phyloP scores from a whole-genome alignment of 2,797 vertebrate genomes.

The Distichodus sexfasciatus region DNA sequence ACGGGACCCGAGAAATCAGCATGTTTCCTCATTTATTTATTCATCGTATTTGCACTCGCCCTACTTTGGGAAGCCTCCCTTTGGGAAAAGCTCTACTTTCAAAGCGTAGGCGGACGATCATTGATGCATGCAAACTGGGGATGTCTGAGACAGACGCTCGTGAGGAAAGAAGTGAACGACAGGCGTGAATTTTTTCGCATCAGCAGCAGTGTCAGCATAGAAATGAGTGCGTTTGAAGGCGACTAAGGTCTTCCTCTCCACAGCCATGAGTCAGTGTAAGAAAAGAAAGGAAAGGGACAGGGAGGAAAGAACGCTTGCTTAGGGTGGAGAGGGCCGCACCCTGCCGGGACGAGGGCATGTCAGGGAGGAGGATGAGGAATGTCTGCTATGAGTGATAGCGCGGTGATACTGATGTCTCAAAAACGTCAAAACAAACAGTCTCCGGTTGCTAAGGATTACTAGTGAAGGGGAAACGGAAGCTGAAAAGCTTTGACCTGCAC shows the following conservation, averaged over 20 bases:
- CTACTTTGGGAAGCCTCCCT: conserved; percentile 32
- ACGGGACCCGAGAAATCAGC: not conserved
- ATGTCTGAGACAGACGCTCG: not conserved
- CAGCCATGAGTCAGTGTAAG: conserved; percentile 2
- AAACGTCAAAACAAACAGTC: conserved; percentile 21
- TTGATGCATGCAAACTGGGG: conserved; percentile 5
- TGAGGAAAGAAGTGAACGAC: too few relatives aligned
- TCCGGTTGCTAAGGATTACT: conserved; percentile 19
- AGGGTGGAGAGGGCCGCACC: conserved; percentile 33
- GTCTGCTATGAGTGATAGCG: conserved; percentile 2
- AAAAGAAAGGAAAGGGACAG: conserved; percentile 27
- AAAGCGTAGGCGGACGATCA: conserved; percentile 33
- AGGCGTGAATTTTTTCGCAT: too few relatives aligned
- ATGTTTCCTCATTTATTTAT: conserved; percentile 35
- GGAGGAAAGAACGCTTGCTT: conserved; percentile 21
- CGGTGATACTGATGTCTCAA: not conserved
- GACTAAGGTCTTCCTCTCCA: conserved; percentile 16
- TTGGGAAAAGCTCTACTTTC: conserved; percentile 15
- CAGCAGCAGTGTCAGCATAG: conserved; percentile 5
- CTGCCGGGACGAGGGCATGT: conserved; percentile 25
- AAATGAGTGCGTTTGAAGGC: conserved; percentile 19
- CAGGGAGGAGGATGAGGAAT: conserved; percentile 6
- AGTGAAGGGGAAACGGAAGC: not conserved
- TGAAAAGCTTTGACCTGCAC: not conserved
- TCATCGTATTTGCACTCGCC: conserved; percentile 35